phyloP scores from a whole-genome alignment of 1,140 invertebrate genomes.

The Drosophila navojoa region DNA sequence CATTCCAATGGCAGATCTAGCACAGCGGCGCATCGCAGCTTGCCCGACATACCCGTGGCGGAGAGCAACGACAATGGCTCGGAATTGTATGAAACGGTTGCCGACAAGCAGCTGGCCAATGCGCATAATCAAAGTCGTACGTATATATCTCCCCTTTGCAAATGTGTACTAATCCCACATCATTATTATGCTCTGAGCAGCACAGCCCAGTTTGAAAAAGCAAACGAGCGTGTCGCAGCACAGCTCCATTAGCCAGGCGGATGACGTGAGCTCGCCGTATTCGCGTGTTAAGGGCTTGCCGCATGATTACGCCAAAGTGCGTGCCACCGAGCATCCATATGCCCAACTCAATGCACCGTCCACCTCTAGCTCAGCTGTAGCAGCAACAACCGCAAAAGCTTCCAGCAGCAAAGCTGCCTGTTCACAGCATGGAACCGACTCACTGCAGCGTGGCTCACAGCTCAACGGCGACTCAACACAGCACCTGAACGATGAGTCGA shows the following conservation, averaged over 20 bases:
- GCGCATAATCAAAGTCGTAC: slow-evolving; percentile 74
- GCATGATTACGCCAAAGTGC: slow-evolving; percentile 85
- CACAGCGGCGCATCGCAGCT: slow-evolving; percentile 86
- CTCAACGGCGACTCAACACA: slow-evolving; percentile 55
- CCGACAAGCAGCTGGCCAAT: slow-evolving; percentile 84
- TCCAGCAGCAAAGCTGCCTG: slow-evolving; percentile 25
- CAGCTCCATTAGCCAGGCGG: slow-evolving; percentile 86
- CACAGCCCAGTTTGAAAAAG: slow-evolving; percentile 76
- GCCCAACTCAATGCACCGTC: slow-evolving; percentile 86
- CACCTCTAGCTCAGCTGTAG: slow-evolving; percentile 60
- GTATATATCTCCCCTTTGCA: slow-evolving; percentile 6
- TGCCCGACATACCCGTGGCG: slow-evolving; percentile 87
- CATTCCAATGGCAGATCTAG: slow-evolving; percentile 62
- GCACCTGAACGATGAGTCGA: slow-evolving; percentile 50
- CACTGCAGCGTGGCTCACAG: slow-evolving; percentile 58
- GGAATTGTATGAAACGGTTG: slow-evolving; percentile 88
- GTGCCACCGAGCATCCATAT: slow-evolving; percentile 87
- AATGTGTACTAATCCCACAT: not conserved
- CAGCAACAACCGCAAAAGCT: slow-evolving; percentile 38
- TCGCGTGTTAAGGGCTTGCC: slow-evolving; percentile 85
- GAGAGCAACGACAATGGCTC: slow-evolving; percentile 86
- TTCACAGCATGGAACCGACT: slow-evolving; percentile 44
- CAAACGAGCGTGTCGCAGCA: slow-evolving; percentile 86
- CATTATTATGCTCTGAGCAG: slow-evolving; percentile 24
- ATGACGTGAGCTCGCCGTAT: slow-evolving; percentile 86